phyloP scores from a whole-genome alignment of 2,888 invertebrate species.

The Pegoplata infirma region DNA sequence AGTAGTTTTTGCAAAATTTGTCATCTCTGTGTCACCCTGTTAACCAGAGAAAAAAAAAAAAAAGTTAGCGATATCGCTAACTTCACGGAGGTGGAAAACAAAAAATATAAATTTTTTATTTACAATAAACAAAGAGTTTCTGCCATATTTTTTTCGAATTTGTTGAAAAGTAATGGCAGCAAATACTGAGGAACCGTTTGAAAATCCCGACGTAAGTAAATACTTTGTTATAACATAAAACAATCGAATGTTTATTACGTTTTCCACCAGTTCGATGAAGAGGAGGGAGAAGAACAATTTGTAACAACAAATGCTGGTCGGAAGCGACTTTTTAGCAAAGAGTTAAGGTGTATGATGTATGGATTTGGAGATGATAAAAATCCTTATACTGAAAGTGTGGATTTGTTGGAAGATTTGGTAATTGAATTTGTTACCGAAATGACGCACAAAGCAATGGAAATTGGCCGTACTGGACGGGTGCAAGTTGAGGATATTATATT shows the following conservation, averaged over 20 bases:
- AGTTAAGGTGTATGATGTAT: constrained; percentile 98
- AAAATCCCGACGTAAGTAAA: constrained; percentile 70
- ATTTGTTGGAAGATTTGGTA: constrained; percentile 97
- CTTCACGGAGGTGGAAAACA: no score
- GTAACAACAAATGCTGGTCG: constrained; percentile 85
- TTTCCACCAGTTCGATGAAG: constrained; percentile 77
- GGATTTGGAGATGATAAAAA: constrained; percentile 99
- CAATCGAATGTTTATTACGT: neutral
- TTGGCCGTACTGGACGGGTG: constrained; percentile 96
- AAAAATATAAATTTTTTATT: no score
- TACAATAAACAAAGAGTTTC: neutral
- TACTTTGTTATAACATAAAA: no score
- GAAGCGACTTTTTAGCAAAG: constrained; percentile 93
- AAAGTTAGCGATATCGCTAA: no score
- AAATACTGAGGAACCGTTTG: constrained; percentile 71
- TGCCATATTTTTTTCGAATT: neutral
- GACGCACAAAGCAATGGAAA: constrained; percentile 96
- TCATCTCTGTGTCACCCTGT: neutral
- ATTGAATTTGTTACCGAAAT: constrained; percentile 98
- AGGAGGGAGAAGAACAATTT: constrained; percentile 84
- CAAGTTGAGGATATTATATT: constrained; percentile 99
- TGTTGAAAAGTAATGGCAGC: constrained; percentile 71
- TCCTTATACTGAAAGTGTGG: constrained; percentile 99
- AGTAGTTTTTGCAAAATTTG: no score
- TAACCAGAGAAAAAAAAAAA: no score